phyloP scores from a whole-genome alignment of 2,113 vertebrate genomes.

The Columbina picui region DNA sequence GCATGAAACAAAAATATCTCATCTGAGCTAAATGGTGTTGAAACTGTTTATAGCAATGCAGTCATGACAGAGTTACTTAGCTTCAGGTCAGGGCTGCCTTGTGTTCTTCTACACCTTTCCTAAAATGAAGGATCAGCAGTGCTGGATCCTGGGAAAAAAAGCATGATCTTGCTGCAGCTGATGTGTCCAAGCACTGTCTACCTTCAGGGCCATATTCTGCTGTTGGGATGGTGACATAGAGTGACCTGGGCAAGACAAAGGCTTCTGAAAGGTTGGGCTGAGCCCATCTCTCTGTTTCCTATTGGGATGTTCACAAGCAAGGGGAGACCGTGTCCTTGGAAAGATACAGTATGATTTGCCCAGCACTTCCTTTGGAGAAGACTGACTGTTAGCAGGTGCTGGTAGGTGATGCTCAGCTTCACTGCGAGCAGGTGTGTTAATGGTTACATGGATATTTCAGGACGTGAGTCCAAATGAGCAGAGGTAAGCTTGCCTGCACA shows the following conservation, averaged over 20 bases:
- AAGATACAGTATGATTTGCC: background rate
- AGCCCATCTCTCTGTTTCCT: background rate
- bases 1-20: background rate
- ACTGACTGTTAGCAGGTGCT: background rate
- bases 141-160: background rate
- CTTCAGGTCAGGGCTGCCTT: background rate
- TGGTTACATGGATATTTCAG: background rate
- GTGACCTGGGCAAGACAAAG: background rate
- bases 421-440: background rate
- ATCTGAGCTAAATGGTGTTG: background rate
- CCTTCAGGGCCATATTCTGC: background rate
- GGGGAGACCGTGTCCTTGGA: rapidly evolving
- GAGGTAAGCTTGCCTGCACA: background rate
- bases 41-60: rapidly evolving
- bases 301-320: rapidly evolving
- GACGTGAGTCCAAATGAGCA: background rate
- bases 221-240: rapidly evolving
- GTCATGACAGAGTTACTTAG: background rate
- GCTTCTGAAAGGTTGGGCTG: rapidly evolving
- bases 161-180: background rate
- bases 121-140: background rate
- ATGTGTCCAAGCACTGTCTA: background rate
- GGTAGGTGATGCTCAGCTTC: background rate
- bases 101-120: background rate
- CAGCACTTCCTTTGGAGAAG: background rate